Evolutionary conservation across 1,140 invertebrate species (phyloP).

Genomic region (Panulirus ornatus): DNA sequence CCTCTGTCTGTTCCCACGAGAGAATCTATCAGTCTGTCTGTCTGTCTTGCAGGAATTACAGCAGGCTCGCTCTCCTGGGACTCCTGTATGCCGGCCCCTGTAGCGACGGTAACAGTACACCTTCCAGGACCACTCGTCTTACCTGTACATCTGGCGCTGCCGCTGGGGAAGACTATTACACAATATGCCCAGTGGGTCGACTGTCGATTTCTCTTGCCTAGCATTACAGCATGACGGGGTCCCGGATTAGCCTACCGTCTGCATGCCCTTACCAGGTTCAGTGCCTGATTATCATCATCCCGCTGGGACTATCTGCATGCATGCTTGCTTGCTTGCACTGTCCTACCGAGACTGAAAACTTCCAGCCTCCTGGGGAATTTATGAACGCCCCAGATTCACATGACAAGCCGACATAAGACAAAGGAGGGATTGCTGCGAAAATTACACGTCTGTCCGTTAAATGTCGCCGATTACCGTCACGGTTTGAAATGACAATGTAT

Average conservation of each 20-base stretch:
- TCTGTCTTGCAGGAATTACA: no score
- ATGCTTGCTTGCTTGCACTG: no score
- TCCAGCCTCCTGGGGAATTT: no score
- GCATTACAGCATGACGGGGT: not conserved
- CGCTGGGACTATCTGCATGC: no score
- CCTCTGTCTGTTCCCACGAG: no score
- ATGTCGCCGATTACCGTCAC: not conserved
- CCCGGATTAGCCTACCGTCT: not conserved
- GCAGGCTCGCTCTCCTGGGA: no score
- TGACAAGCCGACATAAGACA: not conserved
- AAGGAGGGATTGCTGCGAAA: not conserved
- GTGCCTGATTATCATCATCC: no score
- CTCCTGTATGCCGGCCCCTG: no score
- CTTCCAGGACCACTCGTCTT: not conserved
- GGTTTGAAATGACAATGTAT: conserved; percentile 7
- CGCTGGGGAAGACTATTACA: not conserved
- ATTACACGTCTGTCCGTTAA: not conserved
- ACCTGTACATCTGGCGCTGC: not conserved
- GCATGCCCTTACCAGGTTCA: not conserved
- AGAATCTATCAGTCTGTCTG: no score
- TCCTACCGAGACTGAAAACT: no score
- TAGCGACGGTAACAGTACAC: not conserved
- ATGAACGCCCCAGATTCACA: no score
- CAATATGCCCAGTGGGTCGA: not conserved
- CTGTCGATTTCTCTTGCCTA: not conserved